Evolutionary conservation across 2,797 vertebrate genomes (phyloP), one percentile per base, ranked within the genome.

Genomic region (Spheniscus humboldti): DNA sequence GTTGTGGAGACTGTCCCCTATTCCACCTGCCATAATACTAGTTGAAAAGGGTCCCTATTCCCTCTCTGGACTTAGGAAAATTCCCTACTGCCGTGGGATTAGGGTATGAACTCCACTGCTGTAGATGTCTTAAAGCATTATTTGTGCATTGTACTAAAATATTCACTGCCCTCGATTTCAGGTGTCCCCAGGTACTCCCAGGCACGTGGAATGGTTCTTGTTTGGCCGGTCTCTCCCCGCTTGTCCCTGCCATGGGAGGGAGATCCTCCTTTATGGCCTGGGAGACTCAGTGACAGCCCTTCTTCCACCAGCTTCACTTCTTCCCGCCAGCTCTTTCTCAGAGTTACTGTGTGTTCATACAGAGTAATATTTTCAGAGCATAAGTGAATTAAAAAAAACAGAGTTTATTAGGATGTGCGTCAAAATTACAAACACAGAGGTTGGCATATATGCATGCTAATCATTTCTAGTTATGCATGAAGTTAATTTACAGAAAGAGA

Each of bases 401-500:
- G 82, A 96, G 50, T 74, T 95, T 97, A 93, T 95, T 92, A 91
- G 90, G 78, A 72, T 81, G 64, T 86, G 64, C 78, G 85, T 86
- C 86, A 95, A 94, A 94, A 95, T 96, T 94, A 92, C 77, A 78
- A 95, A 86, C 93, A 72, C 85, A 81, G 91, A 90, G 93, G 79
- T 93, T 83, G 89, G 90, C 93, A 77, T 78, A 81, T 72, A 69
- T 37, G 78, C 67, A 88, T 94, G 73, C 94, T 94, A 94, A 97
- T 96, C 86, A 91, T 95, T 96, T 94, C 85, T 95, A 96, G 92
- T 97, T 97, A 97, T 93, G 94, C 96, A 95, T 96, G 78, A 94
- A 97, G 45, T 85, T 97, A 90, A 97, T 97, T 97, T 95, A 86
- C 92, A 92, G 60, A 67, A 94, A 56, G 37, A 96, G 59, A 96